Evolutionary conservation across 2,888 invertebrate species (phyloP), one percentile per base, ranked within the genome.

Genomic region (Pachycephus smyrnensis): DNA sequence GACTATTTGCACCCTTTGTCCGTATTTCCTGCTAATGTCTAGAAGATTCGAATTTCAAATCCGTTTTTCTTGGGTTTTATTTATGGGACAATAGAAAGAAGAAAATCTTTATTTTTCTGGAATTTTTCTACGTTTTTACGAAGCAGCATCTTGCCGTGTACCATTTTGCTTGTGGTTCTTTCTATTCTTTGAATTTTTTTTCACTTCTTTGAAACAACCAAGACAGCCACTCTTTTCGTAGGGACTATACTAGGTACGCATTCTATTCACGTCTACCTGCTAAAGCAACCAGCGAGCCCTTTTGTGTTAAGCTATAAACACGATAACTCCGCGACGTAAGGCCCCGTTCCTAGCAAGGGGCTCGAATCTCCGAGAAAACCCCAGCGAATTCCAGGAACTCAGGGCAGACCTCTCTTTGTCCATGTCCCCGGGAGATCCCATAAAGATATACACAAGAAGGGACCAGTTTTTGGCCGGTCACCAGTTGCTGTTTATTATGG

Each of bases 301-400:
- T 74, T 74, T 74, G 74, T 74, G 74, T 74, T 74, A n/a, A 36
- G 74, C 30, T 74, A 74, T 74, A 74, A 74, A n/a, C 74, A 30
- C 36, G n/a, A 74, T 74, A 74, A 74, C 74, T 35, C n/a, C 69
- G 74, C 77, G 35, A 40, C 33, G 73, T n/a, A 80, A 81, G 73
- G 73, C 68, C 76, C 80, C 82, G 79, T 88, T 90, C 88, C 84
- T 80, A 80, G 88, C 86, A 89, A 83, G 84, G 83, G 86, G 79
- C 81, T 84, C 83, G 80, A 87, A 90, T 89, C 84, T 91, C 91
- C 85, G 84, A 89, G 91, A 91, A 91, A 91, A 88, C 85, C 83
- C 81, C 80, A 82, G 40, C 76, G 82, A 86, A 89, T 91, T 91
- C 91, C 85, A 77, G 82, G 91, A 91, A 91, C 78, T 79, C 74